A percentile compares a stretch with the other conserved stretches of the same genome.
phyloP scores from a whole-genome alignment of 2,113 vertebrate species.

The Oreocharis arfaki region DNA sequence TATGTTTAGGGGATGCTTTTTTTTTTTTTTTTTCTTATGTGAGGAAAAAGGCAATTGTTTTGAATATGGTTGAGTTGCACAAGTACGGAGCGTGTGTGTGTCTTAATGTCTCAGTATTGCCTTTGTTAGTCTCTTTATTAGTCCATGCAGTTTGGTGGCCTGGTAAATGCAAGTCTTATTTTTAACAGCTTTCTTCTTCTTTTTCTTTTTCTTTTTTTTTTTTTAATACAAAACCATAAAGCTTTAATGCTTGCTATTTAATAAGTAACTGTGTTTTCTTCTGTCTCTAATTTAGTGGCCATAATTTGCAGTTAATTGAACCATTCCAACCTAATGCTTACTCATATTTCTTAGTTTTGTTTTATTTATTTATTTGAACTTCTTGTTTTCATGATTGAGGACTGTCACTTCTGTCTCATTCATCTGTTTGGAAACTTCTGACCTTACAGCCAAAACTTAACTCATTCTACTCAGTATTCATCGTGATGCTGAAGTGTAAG shows the following conservation, averaged over 20 bases:
- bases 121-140: conserved; percentile 51
- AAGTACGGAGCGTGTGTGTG: conserved; percentile 44
- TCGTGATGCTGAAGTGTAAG: conserved; percentile 63
- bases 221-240: conserved; percentile 51
- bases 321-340: conserved; percentile 67
- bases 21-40: neutral
- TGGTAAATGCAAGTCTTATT: conserved; percentile 66
- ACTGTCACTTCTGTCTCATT: conserved; percentile 38
- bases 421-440: conserved; percentile 32
- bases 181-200: conserved; percentile 42
- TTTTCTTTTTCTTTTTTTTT: neutral
- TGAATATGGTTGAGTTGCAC: conserved; percentile 55
- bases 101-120: conserved; percentile 66
- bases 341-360: conserved; percentile 57
- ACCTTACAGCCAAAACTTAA: conserved; percentile 35
- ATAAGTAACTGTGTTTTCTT: conserved; percentile 55
- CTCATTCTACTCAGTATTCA: conserved; percentile 56
- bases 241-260: conserved; percentile 65
- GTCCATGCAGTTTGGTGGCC: conserved; percentile 52
- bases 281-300: conserved; percentile 62
- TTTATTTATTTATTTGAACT: conserved; percentile 72
- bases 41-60: conserved; percentile 46
- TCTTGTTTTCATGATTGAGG: conserved; percentile 39
- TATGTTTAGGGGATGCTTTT: conserved; percentile 37
- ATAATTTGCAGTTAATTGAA: conserved; percentile 64